Base-by-base conservation (phyloP, 2,888 invertebrate genomes). In the Lobophora halterata region DNA sequence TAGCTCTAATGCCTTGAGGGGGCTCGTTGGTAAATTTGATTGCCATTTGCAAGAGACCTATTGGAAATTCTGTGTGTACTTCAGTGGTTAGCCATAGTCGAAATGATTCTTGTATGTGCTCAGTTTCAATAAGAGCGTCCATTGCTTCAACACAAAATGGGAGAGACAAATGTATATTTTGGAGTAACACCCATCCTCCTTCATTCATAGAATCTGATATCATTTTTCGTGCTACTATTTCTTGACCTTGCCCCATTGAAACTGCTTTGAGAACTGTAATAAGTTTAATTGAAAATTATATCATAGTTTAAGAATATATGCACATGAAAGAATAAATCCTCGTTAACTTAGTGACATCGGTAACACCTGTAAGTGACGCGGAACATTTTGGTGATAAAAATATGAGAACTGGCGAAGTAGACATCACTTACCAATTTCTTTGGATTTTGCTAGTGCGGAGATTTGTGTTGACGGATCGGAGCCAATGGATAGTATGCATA, bases 161-260 rank as follows among this genome's bases (percentile, higher is more conserved):
- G 10, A 98, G 86, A 1, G 97, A 97, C n/a, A 98, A 85, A 77
- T 98, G 98, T 58, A 97, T 96, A 72, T 98, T 98, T 86, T 98
- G 98, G 3, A 98, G 88, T 5, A 98, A 88, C 1, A 98, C 96
- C 98, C 98, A 98, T 6, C 96, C 95, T 0, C 98, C 98, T 49
- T 80, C 83, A 16, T 79, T 83, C 93, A 95, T 95, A 0, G 93
- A 93, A 49, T 95, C 92, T 21, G 91, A 90, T 59, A 97, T 93
- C 88, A 96, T 91, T 65, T 93, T 91, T 12, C 96, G 90, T 0
- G 97, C 97, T 45, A 95, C 95, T 43, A 88, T 88, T 62, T 93
- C 98, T 86, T 98, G 98, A 0, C 98, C 98, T 89, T 98, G 98
- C 1, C 98, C 98, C 98, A 98, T 98, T 3, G 98, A 98, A 3